Base-by-base conservation (phyloP, 2,888 invertebrate species). In the Synergus laeviventris region DNA sequence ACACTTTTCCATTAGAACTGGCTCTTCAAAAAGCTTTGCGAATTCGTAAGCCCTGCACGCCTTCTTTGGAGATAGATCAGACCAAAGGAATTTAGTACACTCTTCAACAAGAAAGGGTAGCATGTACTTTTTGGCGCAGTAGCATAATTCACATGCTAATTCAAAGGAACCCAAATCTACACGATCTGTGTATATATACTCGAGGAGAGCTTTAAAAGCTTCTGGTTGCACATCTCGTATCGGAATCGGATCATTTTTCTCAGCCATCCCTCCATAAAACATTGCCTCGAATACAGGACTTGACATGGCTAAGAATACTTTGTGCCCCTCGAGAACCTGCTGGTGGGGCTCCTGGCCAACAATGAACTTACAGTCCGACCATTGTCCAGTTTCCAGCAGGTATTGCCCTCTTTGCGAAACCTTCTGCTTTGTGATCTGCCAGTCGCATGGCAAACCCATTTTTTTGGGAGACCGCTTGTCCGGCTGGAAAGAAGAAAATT, bases 61-160 rank as follows among this genome's bases (percentile, higher is more conserved):
- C 91, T 96, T 97, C 86, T 94, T 94, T 0, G 96, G 95, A 78
- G 94, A 94, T 54, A 96, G 90, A 88, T 96, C 95, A 0, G 95
- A 94, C 96, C 96, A 97, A n/a, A 97, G 91, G 86, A 94, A 97
- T 80, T 94, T 94, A 0, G 96, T 97, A 87, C 97, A 97, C 84
- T 96, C 95, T 81, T 96, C 95, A 0, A 97, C 96, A 11, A 97
- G 92, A 89, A 95, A 94, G 0, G 97, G 97, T 76, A 97, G 89
- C 95, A 97, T 96, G 85, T 97, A 97, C 87, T 97, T 97, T 87
- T 97, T 97, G 12, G 96, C 97, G 75, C 95, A 96, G 89, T 97
- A 97, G 87, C 97, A 97, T 49, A 97, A 89, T 86, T 97, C 97
- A 89, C 96, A 97, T 0, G 96, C 97, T 87, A 96, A 95, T 85